These are phyloP conservation scores for Diplogasteroides magnus DNA, from an alignment of 1,140 invertebrate genomes.

Conservation along the genomic window DNA sequence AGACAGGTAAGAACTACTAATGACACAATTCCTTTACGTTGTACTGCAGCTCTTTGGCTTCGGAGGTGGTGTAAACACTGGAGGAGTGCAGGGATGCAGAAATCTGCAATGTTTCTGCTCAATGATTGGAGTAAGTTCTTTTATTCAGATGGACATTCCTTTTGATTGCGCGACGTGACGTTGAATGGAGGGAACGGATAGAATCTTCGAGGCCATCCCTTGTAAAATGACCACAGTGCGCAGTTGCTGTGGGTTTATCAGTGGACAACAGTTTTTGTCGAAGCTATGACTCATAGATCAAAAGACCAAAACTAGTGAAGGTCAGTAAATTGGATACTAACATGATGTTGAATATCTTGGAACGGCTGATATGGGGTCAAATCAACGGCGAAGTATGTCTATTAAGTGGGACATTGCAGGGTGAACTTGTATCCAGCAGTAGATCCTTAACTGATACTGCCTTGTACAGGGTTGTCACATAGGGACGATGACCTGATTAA, in stretches of 20 bases:
- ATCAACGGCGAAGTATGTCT: too few species aligned
- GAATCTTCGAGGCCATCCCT: neutral
- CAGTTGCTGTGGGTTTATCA: too few species aligned
- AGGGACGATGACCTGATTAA: neutral
- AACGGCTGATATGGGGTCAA: too few species aligned
- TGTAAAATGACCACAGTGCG: too few species aligned
- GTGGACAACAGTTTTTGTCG: too few species aligned
- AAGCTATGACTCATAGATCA: too few species aligned
- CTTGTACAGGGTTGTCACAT: neutral
- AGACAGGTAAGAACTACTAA: slow-evolving; percentile 9
- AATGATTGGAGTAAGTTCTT: neutral
- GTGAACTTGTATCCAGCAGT: neutral
- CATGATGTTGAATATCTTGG: too few species aligned
- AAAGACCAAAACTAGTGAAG: too few species aligned
- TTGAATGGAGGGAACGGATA: neutral
- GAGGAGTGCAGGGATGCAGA: neutral
- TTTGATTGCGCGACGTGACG: too few species aligned
- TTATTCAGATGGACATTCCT: too few species aligned
- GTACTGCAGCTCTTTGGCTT: neutral
- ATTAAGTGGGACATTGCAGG: neutral
- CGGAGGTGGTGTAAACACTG: neutral
- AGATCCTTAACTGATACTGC: neutral
- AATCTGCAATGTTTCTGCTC: neutral
- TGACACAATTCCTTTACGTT: neutral
- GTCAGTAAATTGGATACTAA: too few species aligned